phyloP scores from a whole-genome alignment of 2,113 vertebrate genomes.

The Dinomys branickii region DNA sequence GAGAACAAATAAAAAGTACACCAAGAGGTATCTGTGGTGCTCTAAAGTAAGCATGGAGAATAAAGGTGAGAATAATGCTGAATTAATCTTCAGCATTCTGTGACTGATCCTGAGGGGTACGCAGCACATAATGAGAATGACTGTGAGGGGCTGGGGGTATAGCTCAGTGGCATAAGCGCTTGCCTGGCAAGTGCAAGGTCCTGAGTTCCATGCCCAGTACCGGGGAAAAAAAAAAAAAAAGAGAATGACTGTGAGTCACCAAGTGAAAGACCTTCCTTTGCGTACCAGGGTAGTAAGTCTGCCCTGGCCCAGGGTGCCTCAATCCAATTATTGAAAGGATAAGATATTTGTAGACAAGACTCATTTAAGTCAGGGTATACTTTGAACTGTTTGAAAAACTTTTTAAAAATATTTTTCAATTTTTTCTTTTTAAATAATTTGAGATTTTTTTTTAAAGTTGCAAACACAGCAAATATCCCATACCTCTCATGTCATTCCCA shows the following conservation, averaged over 20 bases:
- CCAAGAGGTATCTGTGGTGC: neutral
- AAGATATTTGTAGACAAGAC: neutral
- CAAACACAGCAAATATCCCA: neutral
- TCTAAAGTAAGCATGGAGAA: neutral
- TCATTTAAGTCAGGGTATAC: neutral
- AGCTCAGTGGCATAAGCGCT: too few relatives aligned
- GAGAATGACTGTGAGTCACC: neutral
- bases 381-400: neutral
- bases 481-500: neutral
- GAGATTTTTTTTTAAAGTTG: neutral
- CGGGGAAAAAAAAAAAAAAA: too few relatives aligned
- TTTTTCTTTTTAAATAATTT: constrained; percentile 24
- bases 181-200: too few relatives aligned
- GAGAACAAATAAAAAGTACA: neutral
- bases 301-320: neutral
- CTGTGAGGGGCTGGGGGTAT: too few relatives aligned
- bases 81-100: neutral
- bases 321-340: neutral
- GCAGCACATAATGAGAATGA: neutral
- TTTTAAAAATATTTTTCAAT: neutral
- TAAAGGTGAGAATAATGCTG: too few relatives aligned
- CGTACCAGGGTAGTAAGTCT: neutral
- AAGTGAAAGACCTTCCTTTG: neutral
- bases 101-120: neutral
- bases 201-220: too few relatives aligned